Evolutionary conservation across 2,797 vertebrate species (phyloP).

Genomic region (Hypotaenidia philippensis): DNA sequence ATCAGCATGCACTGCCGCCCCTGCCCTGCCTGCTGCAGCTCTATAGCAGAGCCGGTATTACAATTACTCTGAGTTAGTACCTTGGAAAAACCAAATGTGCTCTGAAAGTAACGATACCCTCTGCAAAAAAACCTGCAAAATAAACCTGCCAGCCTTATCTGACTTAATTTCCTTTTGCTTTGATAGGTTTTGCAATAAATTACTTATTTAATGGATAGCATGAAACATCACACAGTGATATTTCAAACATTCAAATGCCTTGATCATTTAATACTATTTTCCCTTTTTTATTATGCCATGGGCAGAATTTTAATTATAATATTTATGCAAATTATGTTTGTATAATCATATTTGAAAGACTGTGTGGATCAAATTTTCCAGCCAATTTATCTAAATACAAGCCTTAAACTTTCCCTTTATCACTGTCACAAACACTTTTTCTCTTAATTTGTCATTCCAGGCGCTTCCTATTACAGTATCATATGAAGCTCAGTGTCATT

Average conservation of each 20-base stretch:
- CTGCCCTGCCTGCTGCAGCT: neutral
- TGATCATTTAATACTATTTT: constrained; percentile 72
- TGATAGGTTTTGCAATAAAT: constrained; percentile 65
- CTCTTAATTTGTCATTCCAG: constrained; percentile 52
- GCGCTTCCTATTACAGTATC: neutral
- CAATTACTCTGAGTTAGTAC: neutral
- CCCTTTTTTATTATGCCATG: constrained; percentile 62
- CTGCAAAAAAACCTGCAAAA: neutral
- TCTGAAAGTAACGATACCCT: neutral
- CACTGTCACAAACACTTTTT: constrained; percentile 43
- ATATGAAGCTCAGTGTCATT: neutral
- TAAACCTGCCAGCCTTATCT: neutral
- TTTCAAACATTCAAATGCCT: constrained; percentile 66
- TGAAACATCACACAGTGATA: constrained; percentile 43
- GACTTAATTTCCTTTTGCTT: constrained; percentile 56
- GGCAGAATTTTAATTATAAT: constrained; percentile 76
- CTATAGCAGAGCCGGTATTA: neutral
- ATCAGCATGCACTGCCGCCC: fast-evolving
- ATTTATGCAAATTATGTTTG: constrained; percentile 78
- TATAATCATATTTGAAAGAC: constrained; percentile 74
- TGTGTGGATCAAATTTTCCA: constrained; percentile 74
- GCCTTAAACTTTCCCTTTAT: constrained; percentile 72
- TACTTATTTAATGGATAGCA: constrained; percentile 67
- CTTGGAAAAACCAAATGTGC: constrained; percentile 4
- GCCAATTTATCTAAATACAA: constrained; percentile 74